Base-by-base conservation (phyloP, 2,797 vertebrate species). In the Otus scops region DNA sequence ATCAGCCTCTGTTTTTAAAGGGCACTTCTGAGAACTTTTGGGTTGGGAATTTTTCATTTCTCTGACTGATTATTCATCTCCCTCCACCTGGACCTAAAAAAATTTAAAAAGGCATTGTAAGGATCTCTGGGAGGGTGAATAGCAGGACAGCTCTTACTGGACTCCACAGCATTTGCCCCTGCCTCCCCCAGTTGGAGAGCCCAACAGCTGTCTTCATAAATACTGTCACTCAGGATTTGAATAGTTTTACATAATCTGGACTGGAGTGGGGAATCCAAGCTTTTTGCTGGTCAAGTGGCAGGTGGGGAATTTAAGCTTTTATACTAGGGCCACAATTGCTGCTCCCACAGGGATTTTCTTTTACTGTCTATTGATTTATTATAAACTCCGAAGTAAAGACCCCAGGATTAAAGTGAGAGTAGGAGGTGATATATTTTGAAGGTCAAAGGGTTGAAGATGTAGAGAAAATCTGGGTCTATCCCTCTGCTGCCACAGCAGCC, bases 151-250 rank as follows among this genome's bases (percentile, higher is more conserved):
- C 74, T 87, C 69, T 75, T 70, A 48, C 36, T 45, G 51, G 70
- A 74, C 74, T 82, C 50, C 54, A 59, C 13, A 82, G 26, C 24
- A 65, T 92, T 85, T 85, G 38, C 51, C 64, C 34, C 43, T 81
- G 50, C 26, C 83, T 90, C 34, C 65, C 54, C 41, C 57, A 64
- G 70, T 4, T 86, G 54, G 69, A 91, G 56, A 89, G 78, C 56
- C 83, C 94, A 95, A 96, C 97, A 98, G 97, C 97, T 98, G 98
- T 97, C 95, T 96, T 96, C 95, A 93, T 88, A 96, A 97, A 95
- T 94, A 65, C 85, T 97, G 96, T 97, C 97, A 94, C 82, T 98
- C 95, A 95, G 97, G 95, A 93, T 97, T 96, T 96, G 89, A 97
- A 96, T 94, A 97, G 94, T 93, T 97, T 97, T 96, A 88, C 96